Conservation (phyloP, 2,797 vertebrate genomes). For the Danio kyathit region DNA sequence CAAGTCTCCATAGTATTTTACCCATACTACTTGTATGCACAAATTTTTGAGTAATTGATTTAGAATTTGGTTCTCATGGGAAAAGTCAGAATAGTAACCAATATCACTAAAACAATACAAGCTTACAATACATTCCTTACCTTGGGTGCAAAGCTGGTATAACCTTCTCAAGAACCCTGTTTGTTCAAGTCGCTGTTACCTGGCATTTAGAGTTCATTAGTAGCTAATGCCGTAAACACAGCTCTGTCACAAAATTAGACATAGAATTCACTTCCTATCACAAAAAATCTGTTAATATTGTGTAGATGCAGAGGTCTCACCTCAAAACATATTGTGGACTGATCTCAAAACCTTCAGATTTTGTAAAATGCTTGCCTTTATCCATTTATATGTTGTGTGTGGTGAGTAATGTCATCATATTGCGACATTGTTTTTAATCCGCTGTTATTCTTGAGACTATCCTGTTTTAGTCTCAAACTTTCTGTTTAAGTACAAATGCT, state of each 20-base stretch:
- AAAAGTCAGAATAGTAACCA: not conserved
- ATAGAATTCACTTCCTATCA: not conserved
- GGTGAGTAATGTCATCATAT: not conserved
- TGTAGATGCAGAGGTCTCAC: not conserved
- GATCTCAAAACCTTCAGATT: not conserved
- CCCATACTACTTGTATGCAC: no score
- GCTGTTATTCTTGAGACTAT: not conserved
- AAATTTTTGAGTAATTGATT: no score
- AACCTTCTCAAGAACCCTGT: not conserved
- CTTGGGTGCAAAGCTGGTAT: not conserved
- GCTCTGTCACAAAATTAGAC: not conserved
- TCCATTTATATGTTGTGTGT: not conserved
- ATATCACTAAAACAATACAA: not conserved
- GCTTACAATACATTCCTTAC: not conserved
- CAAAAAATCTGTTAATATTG: not conserved
- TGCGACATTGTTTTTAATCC: not conserved
- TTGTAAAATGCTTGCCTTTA: not conserved
- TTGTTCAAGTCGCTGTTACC: not conserved
- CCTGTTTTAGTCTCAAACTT: slow-evolving; percentile 5
- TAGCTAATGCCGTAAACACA: not conserved
- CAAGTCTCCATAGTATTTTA: no score
- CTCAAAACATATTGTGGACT: not conserved
- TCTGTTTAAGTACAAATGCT: not conserved
- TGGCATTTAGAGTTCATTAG: not conserved
- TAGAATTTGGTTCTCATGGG: not conserved